Evolutionary conservation across 2,797 vertebrate species (phyloP).

Genomic region (Eulemur albifrons): DNA sequence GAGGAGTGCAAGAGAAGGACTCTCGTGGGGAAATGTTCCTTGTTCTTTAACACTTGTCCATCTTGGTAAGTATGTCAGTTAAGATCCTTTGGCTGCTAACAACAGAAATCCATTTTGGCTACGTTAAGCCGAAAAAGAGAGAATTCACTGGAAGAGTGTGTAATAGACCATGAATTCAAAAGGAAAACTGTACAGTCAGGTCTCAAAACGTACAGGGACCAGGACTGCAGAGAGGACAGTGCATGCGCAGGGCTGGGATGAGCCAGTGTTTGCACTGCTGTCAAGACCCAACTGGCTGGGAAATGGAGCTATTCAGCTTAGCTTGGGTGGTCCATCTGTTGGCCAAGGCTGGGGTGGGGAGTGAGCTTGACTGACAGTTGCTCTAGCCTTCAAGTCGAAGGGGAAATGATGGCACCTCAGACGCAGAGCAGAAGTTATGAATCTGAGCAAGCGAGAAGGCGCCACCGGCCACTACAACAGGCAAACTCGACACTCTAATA

Average conservation of each 20-base stretch:
- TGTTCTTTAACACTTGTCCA: background rate
- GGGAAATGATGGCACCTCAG: background rate
- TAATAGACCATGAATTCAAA: background rate
- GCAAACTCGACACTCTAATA: background rate
- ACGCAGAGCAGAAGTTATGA: background rate
- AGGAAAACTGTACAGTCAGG: background rate
- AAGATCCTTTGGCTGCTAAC: background rate
- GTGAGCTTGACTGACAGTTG: background rate
- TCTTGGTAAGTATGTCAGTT: background rate
- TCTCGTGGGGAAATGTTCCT: background rate
- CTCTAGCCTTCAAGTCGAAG: background rate
- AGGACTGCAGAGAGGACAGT: background rate
- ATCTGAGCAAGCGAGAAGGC: background rate
- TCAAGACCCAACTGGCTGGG: background rate
- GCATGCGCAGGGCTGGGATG: accelerated
- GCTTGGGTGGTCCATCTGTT: background rate
- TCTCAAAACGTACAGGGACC: background rate
- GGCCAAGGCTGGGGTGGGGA: background rate
- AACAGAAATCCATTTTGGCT: background rate
- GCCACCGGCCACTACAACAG: accelerated
- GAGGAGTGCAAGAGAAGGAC: background rate
- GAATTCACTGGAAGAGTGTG: background rate
- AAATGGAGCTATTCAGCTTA: background rate
- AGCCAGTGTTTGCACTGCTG: background rate
- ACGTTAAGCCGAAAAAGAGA: background rate